Evolutionary conservation across 2,113 vertebrate species (phyloP).

Genomic region (Rynchops niger): DNA sequence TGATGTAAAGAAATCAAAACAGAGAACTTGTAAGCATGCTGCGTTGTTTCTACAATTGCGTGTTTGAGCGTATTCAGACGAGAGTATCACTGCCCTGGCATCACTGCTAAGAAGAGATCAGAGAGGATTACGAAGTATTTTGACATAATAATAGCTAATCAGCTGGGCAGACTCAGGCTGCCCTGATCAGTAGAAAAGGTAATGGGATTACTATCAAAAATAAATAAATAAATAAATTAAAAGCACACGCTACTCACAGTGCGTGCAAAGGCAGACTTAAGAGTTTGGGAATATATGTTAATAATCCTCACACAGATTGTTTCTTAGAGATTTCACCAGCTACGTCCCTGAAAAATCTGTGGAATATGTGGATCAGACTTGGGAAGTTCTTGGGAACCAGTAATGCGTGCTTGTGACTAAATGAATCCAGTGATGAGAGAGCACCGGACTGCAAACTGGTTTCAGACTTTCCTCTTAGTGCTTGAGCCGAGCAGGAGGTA

Average conservation of each 20-base stretch:
- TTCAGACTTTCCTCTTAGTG: background rate
- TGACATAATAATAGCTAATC: slow-evolving; percentile 56
- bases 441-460: background rate
- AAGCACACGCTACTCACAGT: background rate
- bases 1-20: background rate
- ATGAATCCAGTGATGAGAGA: background rate
- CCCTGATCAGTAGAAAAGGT: slow-evolving; percentile 32
- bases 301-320: background rate
- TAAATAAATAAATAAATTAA: background rate
- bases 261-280: background rate
- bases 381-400: background rate
- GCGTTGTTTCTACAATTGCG: background rate
- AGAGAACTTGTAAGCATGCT: background rate
- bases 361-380: background rate
- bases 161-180: slow-evolving; percentile 31
- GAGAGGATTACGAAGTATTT: slow-evolving; percentile 51
- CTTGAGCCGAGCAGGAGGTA: background rate
- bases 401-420: background rate
- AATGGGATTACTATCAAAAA: slow-evolving; percentile 17
- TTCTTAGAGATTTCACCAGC: background rate
- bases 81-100: background rate
- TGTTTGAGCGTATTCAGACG: background rate
- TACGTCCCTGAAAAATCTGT: background rate
- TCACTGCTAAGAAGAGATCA: slow-evolving; percentile 33
- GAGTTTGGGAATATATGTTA: background rate